phyloP scores from a whole-genome alignment of 2,113 vertebrate species.

The Numida meleagris region DNA sequence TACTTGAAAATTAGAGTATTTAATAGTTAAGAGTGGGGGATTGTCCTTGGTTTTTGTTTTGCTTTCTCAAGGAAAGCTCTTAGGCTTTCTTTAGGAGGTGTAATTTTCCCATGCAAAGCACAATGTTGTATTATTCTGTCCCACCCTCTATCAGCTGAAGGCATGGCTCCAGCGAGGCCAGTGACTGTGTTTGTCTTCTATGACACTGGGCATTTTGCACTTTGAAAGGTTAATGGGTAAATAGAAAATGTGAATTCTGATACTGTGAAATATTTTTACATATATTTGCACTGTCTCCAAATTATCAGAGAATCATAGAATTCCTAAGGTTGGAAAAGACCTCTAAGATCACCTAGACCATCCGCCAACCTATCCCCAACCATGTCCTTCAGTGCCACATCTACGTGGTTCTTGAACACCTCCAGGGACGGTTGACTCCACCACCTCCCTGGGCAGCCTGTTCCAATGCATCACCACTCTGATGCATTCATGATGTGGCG shows the following conservation, averaged over 20 bases:
- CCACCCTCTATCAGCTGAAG: neutral
- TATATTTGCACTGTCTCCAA: neutral
- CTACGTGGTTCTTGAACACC: too few relatives aligned
- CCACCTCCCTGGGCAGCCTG: too few relatives aligned
- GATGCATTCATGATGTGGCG: too few relatives aligned
- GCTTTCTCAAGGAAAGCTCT: neutral
- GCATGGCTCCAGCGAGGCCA: neutral
- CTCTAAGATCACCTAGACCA: too few relatives aligned
- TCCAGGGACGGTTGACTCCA: too few relatives aligned
- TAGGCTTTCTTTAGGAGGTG: neutral
- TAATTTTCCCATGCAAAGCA: neutral
- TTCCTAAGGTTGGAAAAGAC: too few relatives aligned
- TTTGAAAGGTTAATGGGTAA: neutral
- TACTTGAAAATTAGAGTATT: neutral
- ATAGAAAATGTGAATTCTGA: neutral
- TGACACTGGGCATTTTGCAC: neutral
- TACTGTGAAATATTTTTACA: rapidly evolving
- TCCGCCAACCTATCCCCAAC: too few relatives aligned
- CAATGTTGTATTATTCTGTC: neutral
- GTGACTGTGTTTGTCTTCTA: neutral
- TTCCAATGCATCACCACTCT: too few relatives aligned
- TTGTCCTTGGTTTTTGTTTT: neutral
- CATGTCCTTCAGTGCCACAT: too few relatives aligned
- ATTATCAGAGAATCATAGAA: too few relatives aligned
- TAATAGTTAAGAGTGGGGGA: neutral